A percentile compares a stretch with the other conserved stretches of the same genome.
Evolutionary conservation across 2,797 vertebrate genomes (phyloP).

Genomic region (Pantherophis vulpinus): DNA sequence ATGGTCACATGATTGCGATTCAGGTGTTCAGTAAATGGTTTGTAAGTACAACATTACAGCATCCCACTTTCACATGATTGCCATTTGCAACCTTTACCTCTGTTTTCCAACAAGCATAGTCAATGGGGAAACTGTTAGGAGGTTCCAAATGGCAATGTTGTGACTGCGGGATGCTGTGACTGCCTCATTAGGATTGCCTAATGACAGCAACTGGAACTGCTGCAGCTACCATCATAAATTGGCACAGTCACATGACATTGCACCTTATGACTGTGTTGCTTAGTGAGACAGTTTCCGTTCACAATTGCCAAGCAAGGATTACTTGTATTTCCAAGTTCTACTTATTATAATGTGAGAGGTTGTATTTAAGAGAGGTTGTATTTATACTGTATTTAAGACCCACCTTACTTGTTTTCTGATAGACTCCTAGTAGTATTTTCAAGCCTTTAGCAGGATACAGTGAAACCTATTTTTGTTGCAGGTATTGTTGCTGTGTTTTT

Average conservation of each 20-base stretch:
- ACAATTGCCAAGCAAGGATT: not conserved
- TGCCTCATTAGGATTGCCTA: not conserved
- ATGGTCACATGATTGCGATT: not conserved
- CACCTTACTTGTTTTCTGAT: not conserved
- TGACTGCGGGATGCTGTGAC: no score
- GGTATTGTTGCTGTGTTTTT: not conserved
- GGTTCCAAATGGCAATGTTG: not conserved
- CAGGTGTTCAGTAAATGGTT: not conserved
- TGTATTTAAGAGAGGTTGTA: no score
- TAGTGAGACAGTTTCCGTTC: not conserved
- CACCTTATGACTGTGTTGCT: not conserved
- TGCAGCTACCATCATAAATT: not conserved
- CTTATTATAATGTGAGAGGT: not conserved
- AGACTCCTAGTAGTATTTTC: not conserved
- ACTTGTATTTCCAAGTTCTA: not conserved
- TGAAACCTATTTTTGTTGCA: not conserved
- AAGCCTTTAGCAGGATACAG: not conserved
- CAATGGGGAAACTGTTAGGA: not conserved
- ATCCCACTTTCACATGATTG: not conserved
- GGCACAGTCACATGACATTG: not conserved
- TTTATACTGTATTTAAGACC: not conserved
- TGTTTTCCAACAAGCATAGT: not conserved
- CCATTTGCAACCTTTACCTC: not conserved
- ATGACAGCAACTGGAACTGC: not conserved
- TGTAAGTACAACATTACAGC: not conserved